phyloP scores from a whole-genome alignment of 2,888 invertebrate genomes.

The Hemistola chrysoprasaria region DNA sequence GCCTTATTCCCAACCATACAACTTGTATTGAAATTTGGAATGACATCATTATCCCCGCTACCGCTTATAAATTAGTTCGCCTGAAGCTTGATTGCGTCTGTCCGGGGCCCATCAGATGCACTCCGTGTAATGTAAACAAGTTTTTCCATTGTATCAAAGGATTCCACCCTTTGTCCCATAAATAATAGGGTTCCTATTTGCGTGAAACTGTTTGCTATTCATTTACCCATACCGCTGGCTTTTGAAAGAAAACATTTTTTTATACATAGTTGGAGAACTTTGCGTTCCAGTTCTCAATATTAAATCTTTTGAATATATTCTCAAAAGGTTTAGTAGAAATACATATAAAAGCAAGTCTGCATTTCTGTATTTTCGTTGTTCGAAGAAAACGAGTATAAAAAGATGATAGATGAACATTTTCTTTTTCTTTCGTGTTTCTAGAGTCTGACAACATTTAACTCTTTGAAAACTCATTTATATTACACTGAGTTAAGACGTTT shows the following conservation, averaged over 20 bases:
- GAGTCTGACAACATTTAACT: too few relatives aligned
- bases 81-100: constrained; percentile 44
- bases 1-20: too few relatives aligned
- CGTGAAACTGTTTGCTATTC: constrained; percentile 34
- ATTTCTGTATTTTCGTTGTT: constrained; percentile 4
- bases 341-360: constrained; percentile 8
- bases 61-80: constrained; percentile 17
- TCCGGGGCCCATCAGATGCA: constrained; percentile 57
- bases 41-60: constrained; percentile 17
- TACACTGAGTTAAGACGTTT: too few relatives aligned
- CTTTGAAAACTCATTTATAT: too few relatives aligned
- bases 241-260: constrained; percentile 28
- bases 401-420: too few relatives aligned
- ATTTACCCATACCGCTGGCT: constrained; percentile 33
- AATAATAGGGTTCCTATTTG: constrained; percentile 55
- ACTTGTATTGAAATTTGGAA: too few relatives aligned
- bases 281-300: constrained; percentile 34
- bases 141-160: constrained; percentile 58
- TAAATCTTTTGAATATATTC: constrained; percentile 35
- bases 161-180: constrained; percentile 45
- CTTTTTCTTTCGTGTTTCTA: too few relatives aligned
- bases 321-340: neutral
- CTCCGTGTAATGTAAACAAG: constrained; percentile 60
- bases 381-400: too few relatives aligned
- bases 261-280: constrained; percentile 19